Conservation (phyloP, 2,797 vertebrate species). For the Alectoris magna region DNA sequence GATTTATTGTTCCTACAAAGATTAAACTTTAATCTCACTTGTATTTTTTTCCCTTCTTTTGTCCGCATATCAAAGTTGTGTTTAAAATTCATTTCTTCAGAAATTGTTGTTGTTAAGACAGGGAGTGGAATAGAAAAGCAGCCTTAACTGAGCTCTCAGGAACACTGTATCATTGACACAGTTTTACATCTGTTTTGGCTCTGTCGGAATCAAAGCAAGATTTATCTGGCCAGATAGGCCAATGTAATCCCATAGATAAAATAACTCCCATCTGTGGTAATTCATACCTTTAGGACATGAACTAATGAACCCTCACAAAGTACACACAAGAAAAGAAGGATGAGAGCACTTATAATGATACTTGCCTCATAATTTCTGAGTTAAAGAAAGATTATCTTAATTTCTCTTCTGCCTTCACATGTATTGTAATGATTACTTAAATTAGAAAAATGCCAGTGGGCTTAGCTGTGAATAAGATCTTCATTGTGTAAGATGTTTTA, state of each 20-base stretch:
- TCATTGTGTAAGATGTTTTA: neutral
- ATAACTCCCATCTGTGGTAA: neutral
- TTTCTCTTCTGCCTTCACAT: neutral
- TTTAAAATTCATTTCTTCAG: slow-evolving; percentile 16
- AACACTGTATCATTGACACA: neutral
- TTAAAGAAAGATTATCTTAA: neutral
- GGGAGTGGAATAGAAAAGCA: neutral
- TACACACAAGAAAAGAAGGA: neutral
- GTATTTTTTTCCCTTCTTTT: neutral
- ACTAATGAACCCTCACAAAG: neutral
- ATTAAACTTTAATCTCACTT: slow-evolving; percentile 62
- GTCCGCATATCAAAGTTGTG: slow-evolving; percentile 2
- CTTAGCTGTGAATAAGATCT: neutral
- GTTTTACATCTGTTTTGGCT: neutral
- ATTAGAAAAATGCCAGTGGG: neutral
- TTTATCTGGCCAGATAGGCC: neutral
- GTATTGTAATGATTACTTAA: neutral
- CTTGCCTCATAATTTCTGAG: neutral
- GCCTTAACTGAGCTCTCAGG: neutral
- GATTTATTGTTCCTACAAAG: slow-evolving; percentile 50
- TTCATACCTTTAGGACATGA: neutral
- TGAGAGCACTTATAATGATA: neutral
- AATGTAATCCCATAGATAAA: neutral
- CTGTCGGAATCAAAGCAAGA: neutral
- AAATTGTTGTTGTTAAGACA: neutral